Base-by-base conservation (phyloP, 92 coral and sea anemone genomes). In the Parazoanthus swiftii region DNA sequence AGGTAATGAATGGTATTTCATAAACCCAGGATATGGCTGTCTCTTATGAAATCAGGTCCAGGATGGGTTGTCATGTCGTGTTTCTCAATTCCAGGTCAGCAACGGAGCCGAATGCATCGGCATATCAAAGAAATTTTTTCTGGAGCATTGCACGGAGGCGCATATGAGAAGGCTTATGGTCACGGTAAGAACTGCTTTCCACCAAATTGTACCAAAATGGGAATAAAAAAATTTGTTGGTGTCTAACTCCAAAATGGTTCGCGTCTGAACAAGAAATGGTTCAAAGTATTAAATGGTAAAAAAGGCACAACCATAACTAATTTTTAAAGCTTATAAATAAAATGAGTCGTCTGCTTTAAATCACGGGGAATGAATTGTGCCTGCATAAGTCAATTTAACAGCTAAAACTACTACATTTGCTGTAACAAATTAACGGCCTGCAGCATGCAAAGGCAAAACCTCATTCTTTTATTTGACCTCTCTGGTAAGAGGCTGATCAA, bases 91-190 rank as follows among this genome's bases (percentile, higher is more conserved):
- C 8, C 90, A 96, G 98, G 98, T 96, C 39, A 96, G 98, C 74
- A 96, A 94, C 86, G 98, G 98, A 13, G 98, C 95, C 13, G 98
- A 96, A 77, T 96, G 98, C 81, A 96, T 96, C 79, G 95, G 95
- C 86, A 96, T 96, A 74, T 96, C 98, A 11, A 96, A 96, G 91
- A 96, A 96, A 68, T 94, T 94, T 63, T 96, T 89, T 74, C 88
- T 96, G 85, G 85, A 89, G 37, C 94, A 96, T 88, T 96, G 98
- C 85, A 93, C 98, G 0, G 98, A 96, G 89, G 96, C 91, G 25
- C 91, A 94, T 90, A 94, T 90, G 85, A 90, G 98, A 48, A 86
- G 95, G 16, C 94, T 96, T 33, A 85, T 96, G 82, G 88, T 92
- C 46, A 91, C 95, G 91, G 98, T 96, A 89, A 85, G 84, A 51